A percentile compares a stretch with the other conserved stretches of the same genome.
Conservation (phyloP, 2,113 vertebrate genomes). For the Coptodon bakossiorum region DNA sequence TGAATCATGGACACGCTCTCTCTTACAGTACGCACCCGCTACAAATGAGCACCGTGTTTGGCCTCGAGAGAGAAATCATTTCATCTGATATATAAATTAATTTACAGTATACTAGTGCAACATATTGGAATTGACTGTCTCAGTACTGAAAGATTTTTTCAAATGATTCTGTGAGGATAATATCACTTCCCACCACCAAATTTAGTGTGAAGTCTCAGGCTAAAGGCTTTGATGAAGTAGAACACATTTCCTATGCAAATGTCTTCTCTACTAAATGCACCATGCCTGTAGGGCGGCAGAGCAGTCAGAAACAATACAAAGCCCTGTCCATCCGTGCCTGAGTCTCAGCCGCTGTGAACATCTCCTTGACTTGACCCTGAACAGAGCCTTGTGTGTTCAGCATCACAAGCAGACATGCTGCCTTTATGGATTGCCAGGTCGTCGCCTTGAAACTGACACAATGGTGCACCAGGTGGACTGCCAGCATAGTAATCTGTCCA, state of each 20-base stretch:
- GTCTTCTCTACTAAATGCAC: conserved; percentile 3
- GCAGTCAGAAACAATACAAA: conserved; percentile 33
- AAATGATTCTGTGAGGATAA: background rate
- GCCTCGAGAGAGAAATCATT: background rate
- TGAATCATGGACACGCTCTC: background rate
- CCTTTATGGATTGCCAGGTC: conserved; percentile 19
- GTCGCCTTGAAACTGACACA: conserved; percentile 25
- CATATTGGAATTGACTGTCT: background rate
- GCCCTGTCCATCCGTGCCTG: conserved; percentile 24
- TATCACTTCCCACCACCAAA: background rate
- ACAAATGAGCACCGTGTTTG: background rate
- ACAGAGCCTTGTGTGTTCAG: conserved; percentile 50
- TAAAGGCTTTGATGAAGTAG: background rate
- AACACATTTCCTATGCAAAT: conserved; percentile 38
- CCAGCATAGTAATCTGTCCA: conserved; percentile 33
- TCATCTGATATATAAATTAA: background rate
- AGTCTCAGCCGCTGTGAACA: conserved; percentile 24
- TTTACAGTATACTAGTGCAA: background rate
- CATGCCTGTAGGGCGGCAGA: conserved; percentile 14
- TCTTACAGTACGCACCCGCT: background rate
- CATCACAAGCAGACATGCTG: conserved; percentile 57
- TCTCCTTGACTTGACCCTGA: conserved; percentile 54
- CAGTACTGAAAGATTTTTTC: background rate
- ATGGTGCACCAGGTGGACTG: conserved; percentile 8
- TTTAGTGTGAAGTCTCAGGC: conserved; percentile 3